These are phyloP conservation scores for Cryptoprocta ferox DNA, from an alignment of 2,797 vertebrate species.

Conservation along the genomic window DNA sequence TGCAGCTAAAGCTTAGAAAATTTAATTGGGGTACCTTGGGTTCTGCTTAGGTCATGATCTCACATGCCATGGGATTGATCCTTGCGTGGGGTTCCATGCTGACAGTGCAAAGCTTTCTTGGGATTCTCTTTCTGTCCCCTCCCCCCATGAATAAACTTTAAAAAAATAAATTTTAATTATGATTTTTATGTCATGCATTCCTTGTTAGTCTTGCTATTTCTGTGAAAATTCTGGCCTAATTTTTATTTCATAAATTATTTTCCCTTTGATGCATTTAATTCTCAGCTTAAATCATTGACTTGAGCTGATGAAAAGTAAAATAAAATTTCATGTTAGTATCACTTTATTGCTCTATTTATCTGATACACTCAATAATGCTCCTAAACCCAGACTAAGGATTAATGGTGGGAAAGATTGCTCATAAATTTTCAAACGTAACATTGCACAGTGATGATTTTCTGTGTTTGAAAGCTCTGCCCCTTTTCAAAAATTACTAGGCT, in stretches of 20 bases:
- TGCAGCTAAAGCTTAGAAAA: slow-evolving; percentile 32
- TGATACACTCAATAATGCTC: slow-evolving; percentile 2
- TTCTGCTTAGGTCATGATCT: no score
- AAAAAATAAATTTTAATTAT: neutral
- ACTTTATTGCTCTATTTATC: slow-evolving; percentile 60
- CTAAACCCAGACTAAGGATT: slow-evolving; percentile 49
- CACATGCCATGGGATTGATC: no score
- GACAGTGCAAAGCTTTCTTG: no score
- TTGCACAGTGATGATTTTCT: neutral
- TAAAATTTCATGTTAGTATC: slow-evolving; percentile 7
- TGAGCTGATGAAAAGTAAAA: slow-evolving; percentile 54
- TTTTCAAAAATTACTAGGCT: slow-evolving; percentile 32
- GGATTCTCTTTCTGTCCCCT: no score
- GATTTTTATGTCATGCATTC: slow-evolving; percentile 40
- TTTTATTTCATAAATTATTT: slow-evolving; percentile 44
- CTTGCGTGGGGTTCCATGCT: no score
- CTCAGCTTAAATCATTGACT: slow-evolving; percentile 37
- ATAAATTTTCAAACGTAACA: neutral
- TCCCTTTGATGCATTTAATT: slow-evolving; percentile 49
- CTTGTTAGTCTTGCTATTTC: neutral
- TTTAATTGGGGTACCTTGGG: no score
- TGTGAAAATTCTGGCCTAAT: slow-evolving; percentile 18
- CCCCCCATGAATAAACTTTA: no score
- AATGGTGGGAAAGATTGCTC: neutral
- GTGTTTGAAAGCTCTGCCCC: neutral